phyloP scores from a whole-genome alignment of 2,888 invertebrate genomes.

The Nasonia oneida region DNA sequence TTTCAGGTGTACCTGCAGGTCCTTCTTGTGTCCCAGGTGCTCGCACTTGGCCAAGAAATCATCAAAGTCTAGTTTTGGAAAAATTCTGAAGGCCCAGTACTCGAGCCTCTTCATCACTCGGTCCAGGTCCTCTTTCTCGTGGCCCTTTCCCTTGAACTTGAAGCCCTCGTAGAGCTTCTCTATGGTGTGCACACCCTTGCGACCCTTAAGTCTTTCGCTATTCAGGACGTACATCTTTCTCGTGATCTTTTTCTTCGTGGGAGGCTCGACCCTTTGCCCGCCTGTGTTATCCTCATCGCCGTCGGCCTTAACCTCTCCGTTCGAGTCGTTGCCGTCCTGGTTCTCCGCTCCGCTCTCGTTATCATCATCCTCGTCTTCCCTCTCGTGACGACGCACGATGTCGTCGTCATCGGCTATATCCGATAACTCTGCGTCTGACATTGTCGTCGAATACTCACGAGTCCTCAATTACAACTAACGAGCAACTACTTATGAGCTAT shows the following conservation, averaged over 20 bases:
- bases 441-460: background rate
- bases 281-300: constrained; percentile 56
- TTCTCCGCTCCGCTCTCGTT: background rate
- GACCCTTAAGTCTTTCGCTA: constrained; percentile 86
- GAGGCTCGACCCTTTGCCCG: constrained; percentile 47
- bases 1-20: constrained; percentile 86
- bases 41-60: constrained; percentile 91
- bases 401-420: constrained; percentile 50
- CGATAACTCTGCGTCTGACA: constrained; percentile 56
- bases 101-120: constrained; percentile 90
- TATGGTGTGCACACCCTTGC: constrained; percentile 90
- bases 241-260: constrained; percentile 69
- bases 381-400: constrained; percentile 45
- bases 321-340: constrained; percentile 45
- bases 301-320: constrained; percentile 51
- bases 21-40: constrained; percentile 89
- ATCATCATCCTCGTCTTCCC: constrained; percentile 6
- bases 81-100: constrained; percentile 96
- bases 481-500: background rate
- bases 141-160: constrained; percentile 90
- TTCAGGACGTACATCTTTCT: constrained; percentile 79
- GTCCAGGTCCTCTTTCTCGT: constrained; percentile 91
- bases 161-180: constrained; percentile 90
- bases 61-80: constrained; percentile 93
- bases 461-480: background rate